A percentile compares a stretch with the other conserved stretches of the same genome.
Evolutionary conservation across 2,888 invertebrate genomes (phyloP).

Genomic region (Coleophora flavipennella): DNA sequence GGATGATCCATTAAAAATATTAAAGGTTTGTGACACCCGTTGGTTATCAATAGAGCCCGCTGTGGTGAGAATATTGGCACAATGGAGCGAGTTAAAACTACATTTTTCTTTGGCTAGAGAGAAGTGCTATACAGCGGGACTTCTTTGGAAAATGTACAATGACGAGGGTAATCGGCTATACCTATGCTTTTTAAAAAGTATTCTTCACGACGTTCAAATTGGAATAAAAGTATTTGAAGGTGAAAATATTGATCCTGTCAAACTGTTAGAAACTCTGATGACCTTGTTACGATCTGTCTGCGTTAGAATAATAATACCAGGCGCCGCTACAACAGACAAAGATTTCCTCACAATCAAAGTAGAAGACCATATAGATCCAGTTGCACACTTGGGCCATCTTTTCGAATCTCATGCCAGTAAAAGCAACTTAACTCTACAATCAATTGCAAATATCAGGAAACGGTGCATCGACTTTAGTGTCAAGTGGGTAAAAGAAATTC

Average conservation of each 20-base stretch:
- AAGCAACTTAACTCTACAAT: conserved; percentile 2
- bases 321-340: conserved; percentile 1
- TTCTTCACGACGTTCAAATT: conserved; percentile 7
- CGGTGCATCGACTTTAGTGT: background rate
- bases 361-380: conserved; percentile 5
- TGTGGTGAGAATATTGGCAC: conserved; percentile 19
- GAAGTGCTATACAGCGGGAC: conserved; percentile 15
- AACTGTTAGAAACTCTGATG: conserved; percentile 1
- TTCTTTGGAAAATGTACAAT: conserved; percentile 7
- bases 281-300: conserved; percentile 2
- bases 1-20: conserved; percentile 23
- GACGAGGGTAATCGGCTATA: conserved; percentile 1
- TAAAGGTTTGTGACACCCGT: conserved; percentile 19
- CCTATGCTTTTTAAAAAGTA: background rate
- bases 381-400: conserved; percentile 3
- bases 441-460: background rate
- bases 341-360: conserved; percentile 3
- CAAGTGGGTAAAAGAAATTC: conserved; percentile 4
- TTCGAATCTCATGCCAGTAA: conserved; percentile 5
- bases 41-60: conserved; percentile 28
- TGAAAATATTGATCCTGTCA: conserved; percentile 4
- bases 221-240: conserved; percentile 5
- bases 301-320: conserved; percentile 1
- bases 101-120: conserved; percentile 14
- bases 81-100: conserved; percentile 20